Conservation (phyloP, 2,888 invertebrate species). For the Tipula helvola region DNA sequence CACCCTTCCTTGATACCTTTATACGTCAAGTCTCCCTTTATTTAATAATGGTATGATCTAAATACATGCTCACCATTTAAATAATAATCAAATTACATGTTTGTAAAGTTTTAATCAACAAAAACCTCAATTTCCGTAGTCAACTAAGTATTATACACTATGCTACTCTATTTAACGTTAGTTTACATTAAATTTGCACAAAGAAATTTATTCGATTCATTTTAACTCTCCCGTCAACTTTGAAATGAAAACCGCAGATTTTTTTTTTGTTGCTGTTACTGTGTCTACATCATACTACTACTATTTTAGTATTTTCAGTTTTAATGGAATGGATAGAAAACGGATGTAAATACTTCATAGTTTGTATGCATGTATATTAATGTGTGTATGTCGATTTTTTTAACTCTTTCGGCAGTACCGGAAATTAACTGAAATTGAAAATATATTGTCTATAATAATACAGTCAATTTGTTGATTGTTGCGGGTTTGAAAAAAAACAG, state of each 20-base stretch:
- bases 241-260: not conserved
- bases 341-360: not conserved
- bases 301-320: not conserved
- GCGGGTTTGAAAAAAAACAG: too few species aligned
- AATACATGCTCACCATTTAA: not conserved
- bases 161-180: not conserved
- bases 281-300: not conserved
- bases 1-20: not conserved
- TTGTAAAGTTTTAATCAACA: not conserved
- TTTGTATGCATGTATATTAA: not conserved
- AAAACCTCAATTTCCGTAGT: not conserved
- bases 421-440: not conserved
- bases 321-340: not conserved
- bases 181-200: not conserved
- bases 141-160: not conserved
- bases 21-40: not conserved
- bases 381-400: not conserved
- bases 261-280: not conserved
- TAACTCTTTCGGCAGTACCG: not conserved
- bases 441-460: not conserved
- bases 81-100: not conserved
- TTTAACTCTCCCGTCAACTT: not conserved
- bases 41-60: not conserved
- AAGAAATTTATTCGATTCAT: not conserved
- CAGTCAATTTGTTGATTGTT: too few species aligned